Percentiles rank a stretch among this genome's conserved stretches.
phyloP scores from a whole-genome alignment of 2,797 vertebrate genomes.

The Coregonus ussuriensis region DNA sequence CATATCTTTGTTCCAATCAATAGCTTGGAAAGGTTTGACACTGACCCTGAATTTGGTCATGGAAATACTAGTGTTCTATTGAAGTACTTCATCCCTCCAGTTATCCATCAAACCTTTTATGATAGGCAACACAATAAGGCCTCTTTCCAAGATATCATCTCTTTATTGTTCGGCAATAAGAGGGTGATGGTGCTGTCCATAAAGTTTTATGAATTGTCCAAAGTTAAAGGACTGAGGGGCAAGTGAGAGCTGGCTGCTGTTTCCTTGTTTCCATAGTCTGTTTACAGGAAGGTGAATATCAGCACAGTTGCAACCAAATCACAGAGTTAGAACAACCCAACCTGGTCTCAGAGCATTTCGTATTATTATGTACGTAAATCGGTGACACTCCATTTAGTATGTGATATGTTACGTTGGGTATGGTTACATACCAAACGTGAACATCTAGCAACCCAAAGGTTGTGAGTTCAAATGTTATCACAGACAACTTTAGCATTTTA shows the following conservation, averaged over 20 bases:
- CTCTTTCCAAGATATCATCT: background rate
- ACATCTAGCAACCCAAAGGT: too few species aligned
- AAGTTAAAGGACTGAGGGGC: background rate
- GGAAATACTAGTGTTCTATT: background rate
- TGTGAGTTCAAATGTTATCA: too few species aligned
- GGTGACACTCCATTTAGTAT: too few species aligned
- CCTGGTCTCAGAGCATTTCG: too few species aligned
- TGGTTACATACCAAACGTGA: too few species aligned
- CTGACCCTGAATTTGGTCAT: background rate
- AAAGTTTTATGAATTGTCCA: slow-evolving; percentile 8
- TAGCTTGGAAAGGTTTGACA: background rate
- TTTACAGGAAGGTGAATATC: background rate
- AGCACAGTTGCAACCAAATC: background rate
- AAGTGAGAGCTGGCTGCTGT: background rate
- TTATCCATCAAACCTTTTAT: slow-evolving; percentile 9
- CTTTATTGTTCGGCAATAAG: slow-evolving; percentile 30
- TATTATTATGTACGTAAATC: too few species aligned
- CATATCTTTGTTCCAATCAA: background rate
- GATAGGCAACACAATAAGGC: background rate
- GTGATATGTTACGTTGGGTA: too few species aligned
- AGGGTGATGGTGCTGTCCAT: slow-evolving; percentile 14
- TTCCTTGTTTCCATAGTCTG: background rate
- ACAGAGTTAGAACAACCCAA: background rate
- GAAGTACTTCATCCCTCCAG: background rate
- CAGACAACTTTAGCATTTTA: too few species aligned